Evolutionary conservation across 2,113 vertebrate genomes (phyloP).

Genomic region (Saccopteryx leptura): DNA sequence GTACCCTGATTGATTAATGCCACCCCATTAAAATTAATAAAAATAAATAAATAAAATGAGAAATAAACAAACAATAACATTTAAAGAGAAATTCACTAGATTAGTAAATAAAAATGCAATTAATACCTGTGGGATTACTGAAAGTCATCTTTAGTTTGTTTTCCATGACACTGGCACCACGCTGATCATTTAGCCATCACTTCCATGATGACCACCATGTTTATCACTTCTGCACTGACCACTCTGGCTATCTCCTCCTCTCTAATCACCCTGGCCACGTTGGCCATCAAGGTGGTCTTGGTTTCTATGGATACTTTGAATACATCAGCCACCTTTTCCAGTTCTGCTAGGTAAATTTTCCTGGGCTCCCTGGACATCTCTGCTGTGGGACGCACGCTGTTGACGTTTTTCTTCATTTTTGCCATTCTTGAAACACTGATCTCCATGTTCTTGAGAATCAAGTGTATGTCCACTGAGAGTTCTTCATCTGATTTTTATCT

Average conservation of each 20-base stretch:
- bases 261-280: no score
- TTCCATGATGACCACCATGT: neutral
- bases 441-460: neutral
- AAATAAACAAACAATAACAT: neutral
- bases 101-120: neutral
- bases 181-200: neutral
- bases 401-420: neutral
- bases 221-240: neutral
- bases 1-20: neutral
- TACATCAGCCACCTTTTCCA: neutral
- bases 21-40: neutral
- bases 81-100: neutral
- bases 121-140: neutral
- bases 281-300: rapidly evolving
- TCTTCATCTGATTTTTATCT: neutral
- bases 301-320: no score
- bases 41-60: neutral
- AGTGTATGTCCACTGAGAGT: rapidly evolving
- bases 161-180: neutral
- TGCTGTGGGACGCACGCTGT: neutral
- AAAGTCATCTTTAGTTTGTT: neutral
- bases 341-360: neutral
- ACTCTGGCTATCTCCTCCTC: no score
- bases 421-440: neutral
- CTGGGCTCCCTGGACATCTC: neutral